Conservation (phyloP, 2,113 vertebrate species). For the Montifringilla adamsi region DNA sequence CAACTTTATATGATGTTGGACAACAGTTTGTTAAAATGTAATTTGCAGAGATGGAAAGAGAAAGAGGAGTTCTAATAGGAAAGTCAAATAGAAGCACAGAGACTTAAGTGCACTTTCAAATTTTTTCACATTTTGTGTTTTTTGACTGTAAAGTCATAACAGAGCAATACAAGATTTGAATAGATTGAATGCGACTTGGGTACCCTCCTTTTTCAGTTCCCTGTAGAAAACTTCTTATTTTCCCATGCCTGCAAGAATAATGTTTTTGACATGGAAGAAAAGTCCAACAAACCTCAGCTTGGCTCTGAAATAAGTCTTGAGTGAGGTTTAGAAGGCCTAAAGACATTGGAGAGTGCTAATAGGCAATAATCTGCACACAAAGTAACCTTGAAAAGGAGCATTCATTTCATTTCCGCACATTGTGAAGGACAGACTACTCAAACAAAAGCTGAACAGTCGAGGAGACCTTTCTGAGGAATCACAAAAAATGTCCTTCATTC, state of each 20-base stretch:
- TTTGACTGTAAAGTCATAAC: neutral
- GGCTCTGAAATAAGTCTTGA: neutral
- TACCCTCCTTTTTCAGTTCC: neutral
- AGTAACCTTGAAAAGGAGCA: neutral
- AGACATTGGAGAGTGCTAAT: neutral
- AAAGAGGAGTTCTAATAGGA: neutral
- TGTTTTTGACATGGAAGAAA: neutral
- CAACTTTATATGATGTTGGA: neutral
- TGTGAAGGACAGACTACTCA: neutral
- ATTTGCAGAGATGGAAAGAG: neutral
- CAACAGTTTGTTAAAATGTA: neutral
- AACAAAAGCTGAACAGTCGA: neutral
- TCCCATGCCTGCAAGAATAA: neutral
- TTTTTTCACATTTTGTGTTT: neutral
- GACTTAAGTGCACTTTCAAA: accelerated
- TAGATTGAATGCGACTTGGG: neutral
- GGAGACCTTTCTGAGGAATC: neutral
- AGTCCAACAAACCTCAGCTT: neutral
- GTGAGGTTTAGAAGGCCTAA: neutral
- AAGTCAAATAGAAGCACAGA: neutral
- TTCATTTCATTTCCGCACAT: neutral
- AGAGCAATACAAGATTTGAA: neutral
- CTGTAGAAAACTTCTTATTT: neutral
- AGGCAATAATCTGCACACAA: neutral
- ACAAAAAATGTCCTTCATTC: neutral